Evolutionary conservation across 2,113 vertebrate species (phyloP).

Genomic region (Salminus brasiliensis): DNA sequence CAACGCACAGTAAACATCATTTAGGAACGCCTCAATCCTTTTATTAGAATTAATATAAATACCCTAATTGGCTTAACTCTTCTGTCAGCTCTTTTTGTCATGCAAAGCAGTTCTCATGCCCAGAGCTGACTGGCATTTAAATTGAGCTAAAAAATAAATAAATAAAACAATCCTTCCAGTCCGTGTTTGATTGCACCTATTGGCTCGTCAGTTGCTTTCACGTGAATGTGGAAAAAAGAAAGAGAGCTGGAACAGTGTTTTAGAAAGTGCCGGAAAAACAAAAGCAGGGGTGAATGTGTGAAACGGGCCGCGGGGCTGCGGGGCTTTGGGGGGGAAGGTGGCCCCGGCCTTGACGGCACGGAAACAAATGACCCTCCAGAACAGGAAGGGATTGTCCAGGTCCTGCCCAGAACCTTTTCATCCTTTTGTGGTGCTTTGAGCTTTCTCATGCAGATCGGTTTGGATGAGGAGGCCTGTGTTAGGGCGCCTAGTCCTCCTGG

Average conservation of each 20-base stretch:
- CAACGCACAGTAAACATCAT: constrained; percentile 25
- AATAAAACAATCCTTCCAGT: not conserved
- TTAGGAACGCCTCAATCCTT: constrained; percentile 33
- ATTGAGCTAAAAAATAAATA: constrained; percentile 20
- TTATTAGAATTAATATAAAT: constrained; percentile 53
- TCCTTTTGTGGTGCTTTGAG: constrained; percentile 44
- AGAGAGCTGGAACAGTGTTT: constrained; percentile 12
- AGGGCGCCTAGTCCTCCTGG: constrained; percentile 44
- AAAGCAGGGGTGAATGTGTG: constrained; percentile 58
- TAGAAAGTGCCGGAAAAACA: constrained; percentile 40
- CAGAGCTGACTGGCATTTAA: constrained; percentile 35
- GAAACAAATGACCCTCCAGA: constrained; percentile 59
- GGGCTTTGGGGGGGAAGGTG: constrained; percentile 60
- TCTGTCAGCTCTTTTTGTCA: constrained; percentile 55
- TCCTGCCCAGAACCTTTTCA: constrained; percentile 59
- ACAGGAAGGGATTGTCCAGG: constrained; percentile 63
- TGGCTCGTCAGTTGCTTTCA: constrained; percentile 50
- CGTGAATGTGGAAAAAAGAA: constrained; percentile 29
- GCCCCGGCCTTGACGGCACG: constrained; percentile 55
- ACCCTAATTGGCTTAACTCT: constrained; percentile 61
- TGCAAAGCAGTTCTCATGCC: constrained; percentile 53
- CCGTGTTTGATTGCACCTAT: constrained; percentile 55
- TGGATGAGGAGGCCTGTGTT: constrained; percentile 53
- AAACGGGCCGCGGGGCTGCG: constrained; percentile 67
- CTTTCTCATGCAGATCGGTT: constrained; percentile 61